Conservation (phyloP, 1,140 invertebrate species). For the Colletes latitarsis region DNA sequence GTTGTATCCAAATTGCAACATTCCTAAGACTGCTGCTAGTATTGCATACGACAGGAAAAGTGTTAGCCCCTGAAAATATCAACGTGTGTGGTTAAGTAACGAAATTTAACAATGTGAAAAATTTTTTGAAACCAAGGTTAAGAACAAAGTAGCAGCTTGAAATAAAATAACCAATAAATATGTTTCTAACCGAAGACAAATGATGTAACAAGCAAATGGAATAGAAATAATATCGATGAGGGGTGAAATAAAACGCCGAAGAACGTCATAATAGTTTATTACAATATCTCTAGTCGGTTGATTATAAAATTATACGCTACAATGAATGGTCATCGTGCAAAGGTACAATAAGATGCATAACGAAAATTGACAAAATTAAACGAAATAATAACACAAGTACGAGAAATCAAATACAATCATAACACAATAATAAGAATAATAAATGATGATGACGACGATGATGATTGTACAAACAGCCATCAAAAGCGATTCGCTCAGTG, state of each 20-base stretch:
- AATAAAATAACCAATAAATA: constrained; percentile 17
- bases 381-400: not conserved
- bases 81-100: not conserved
- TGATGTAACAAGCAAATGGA: not conserved
- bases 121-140: not conserved
- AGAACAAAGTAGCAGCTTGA: not conserved
- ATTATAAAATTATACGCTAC: constrained; percentile 31
- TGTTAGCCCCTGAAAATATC: constrained; percentile 90
- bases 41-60: constrained; percentile 96
- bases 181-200: not conserved
- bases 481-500: not conserved
- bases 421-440: no score
- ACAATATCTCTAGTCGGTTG: not conserved
- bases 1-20: constrained; percentile 99
- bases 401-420: constrained; percentile 18
- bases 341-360: constrained; percentile 8
- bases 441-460: not conserved
- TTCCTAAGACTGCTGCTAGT: constrained; percentile 95
- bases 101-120: no score
- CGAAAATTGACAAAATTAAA: not conserved
- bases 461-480: constrained; percentile 14
- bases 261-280: constrained; percentile 33
- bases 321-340: constrained; percentile 5
- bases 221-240: constrained; percentile 8
- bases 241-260: constrained; percentile 28